These are phyloP conservation scores for Coendou prehensilis DNA, from an alignment of 2,797 vertebrate genomes.

Conservation along the genomic window DNA sequence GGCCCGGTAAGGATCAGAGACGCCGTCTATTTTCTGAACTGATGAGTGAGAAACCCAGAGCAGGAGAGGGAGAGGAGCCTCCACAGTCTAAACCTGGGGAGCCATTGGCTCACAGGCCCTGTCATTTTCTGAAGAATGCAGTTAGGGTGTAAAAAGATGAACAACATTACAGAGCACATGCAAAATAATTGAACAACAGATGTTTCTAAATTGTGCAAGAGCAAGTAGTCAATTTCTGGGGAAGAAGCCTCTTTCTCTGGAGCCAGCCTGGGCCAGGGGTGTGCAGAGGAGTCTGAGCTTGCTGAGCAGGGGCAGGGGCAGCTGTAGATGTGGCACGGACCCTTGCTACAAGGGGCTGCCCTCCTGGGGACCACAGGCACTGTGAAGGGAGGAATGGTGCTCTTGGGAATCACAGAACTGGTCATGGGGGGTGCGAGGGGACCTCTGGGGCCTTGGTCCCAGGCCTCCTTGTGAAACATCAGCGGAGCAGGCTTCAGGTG, in stretches of 20 bases:
- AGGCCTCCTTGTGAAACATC: rapidly evolving
- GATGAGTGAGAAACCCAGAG: neutral
- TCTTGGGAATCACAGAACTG: neutral
- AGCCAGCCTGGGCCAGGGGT: rapidly evolving
- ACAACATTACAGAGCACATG: neutral
- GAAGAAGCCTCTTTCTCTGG: rapidly evolving
- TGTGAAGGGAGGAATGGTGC: too few species aligned
- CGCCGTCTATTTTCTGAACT: rapidly evolving
- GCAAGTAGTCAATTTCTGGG: rapidly evolving
- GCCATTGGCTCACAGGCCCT: rapidly evolving
- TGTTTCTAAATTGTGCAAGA: rapidly evolving
- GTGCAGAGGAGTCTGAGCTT: neutral
- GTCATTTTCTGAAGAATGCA: neutral
- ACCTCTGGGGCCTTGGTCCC: neutral
- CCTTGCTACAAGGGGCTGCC: neutral
- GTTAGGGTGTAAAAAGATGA: neutral
- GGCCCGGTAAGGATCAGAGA: rapidly evolving
- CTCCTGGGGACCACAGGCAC: too few species aligned
- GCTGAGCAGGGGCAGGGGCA: rapidly evolving
- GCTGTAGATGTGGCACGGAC: rapidly evolving
- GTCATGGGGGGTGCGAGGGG: neutral
- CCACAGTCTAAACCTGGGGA: neutral
- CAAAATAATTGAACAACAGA: rapidly evolving
- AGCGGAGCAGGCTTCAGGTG: too few species aligned
- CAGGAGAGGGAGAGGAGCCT: neutral